These are phyloP conservation scores for Arbacia lixula DNA, from an alignment of 53 echinoderm and acorn worm genomes.

Conservation along the genomic window DNA sequence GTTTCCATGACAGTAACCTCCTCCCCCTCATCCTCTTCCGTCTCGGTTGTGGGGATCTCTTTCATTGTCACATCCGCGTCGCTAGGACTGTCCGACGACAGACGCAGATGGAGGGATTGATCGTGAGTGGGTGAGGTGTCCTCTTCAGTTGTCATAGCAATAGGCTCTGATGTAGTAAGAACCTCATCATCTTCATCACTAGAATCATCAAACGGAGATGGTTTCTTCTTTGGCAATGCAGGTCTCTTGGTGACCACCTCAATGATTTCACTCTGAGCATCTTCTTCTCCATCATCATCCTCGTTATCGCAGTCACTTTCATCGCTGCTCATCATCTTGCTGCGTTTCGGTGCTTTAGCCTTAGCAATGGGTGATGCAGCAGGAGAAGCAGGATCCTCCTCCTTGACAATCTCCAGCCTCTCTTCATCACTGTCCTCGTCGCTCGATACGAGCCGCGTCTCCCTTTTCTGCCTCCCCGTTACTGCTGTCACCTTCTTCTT, in stretches of 20 bases:
- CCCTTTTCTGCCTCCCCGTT: neutral
- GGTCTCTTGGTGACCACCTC: neutral
- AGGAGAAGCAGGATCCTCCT: neutral
- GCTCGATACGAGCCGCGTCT: neutral
- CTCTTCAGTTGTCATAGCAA: slow-evolving; percentile 10
- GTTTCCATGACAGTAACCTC: no score
- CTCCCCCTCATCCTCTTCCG: neutral
- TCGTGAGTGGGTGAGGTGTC: slow-evolving; percentile 17
- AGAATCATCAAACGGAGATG: slow-evolving; percentile 45
- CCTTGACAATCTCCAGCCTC: slow-evolving; percentile 25
- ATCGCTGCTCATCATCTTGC: slow-evolving; percentile 1
- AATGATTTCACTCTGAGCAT: slow-evolving; percentile 34
- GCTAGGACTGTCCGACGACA: slow-evolving; percentile 33
- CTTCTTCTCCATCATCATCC: neutral
- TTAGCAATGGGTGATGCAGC: slow-evolving; percentile 6
- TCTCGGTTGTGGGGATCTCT: slow-evolving; percentile 24
- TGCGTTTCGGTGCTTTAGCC: neutral
- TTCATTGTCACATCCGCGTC: slow-evolving; percentile 25
- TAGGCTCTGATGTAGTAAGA: neutral
- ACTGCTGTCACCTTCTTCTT: neutral
- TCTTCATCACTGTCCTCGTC: slow-evolving; percentile 36
- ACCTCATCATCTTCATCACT: slow-evolving; percentile 30
- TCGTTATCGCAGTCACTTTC: neutral
- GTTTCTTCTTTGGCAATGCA: slow-evolving; percentile 13
- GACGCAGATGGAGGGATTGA: slow-evolving; percentile 20